Evolutionary conservation across 2,888 invertebrate species (phyloP), one percentile per base, ranked within the genome.

Genomic region (Melipona bicolor): DNA sequence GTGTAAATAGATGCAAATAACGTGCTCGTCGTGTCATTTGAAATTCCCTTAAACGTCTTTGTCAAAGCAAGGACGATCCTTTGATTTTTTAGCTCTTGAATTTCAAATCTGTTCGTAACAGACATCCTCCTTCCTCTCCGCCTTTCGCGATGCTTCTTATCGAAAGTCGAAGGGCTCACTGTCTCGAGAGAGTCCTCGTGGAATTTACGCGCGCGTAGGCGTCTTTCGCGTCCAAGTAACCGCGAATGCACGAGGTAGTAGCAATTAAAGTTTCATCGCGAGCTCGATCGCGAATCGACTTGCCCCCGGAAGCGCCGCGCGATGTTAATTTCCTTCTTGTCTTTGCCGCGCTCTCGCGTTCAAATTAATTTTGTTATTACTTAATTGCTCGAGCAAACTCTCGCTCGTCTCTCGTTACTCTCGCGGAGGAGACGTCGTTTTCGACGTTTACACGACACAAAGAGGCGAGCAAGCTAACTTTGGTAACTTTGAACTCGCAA

Each of bases 241-340:
- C 65, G 61, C 56, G 59, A 71, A 61, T 54, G 54, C 52, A 24
- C 21, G 67, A 62, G 5, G 27, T 27, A 62, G 82, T 56, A 78
- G 83, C 52, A 62, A 84, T 84, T 84, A 78, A 78, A 74, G 61
- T 82, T 82, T 61, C 67, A 75, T 65, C 72, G 65, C 24, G 32
- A 24, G 43, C 21, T 49, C 24, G 24, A 56, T 13, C 43, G 19
- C 2, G 24, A 19, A 62, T 32, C 19, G 27, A 17, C 19, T 17
- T 27, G 62, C 62, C 19, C 19, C 32, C 19, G 27, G 27, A 32
- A 21, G 36, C 36, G n/a, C n/a, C 6, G 6, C 15, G 6, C 5
- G 15, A 79, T 69, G 68, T 27, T 69, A 79, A 79, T 73, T 67
- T 79, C 52, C 71, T 49, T 59, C 27, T 27, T 27, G 56, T 27